Evolutionary conservation across 2,888 invertebrate species (phyloP), one percentile per base, ranked within the genome.

Genomic region (Sympetrum striolatum): DNA sequence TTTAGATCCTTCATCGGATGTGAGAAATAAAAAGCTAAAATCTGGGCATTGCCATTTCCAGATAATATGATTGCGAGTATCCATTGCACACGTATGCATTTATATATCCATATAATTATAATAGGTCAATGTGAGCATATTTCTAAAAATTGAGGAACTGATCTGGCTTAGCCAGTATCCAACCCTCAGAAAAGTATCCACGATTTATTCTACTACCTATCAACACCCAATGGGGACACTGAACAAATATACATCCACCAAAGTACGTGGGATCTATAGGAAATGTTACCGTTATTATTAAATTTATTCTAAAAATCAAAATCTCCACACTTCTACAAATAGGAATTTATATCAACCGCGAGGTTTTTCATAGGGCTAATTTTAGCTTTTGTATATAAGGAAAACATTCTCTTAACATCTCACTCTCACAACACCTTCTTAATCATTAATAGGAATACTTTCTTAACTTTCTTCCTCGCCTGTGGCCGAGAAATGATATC

Each of bases 181-280:
- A 73, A 14, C 31, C 73, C 60, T 86, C 37, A 37, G 60, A 60
- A 86, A n/a, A 35, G 35, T 37, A 35, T 86, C 10, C 60, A 86
- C 37, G 39, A 60, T 64, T 86, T 86, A 73, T 18, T 60, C 86
- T 86, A 86, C 6, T 5, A 10, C 10, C 86, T 86, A 86, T n/a
- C 22, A 60, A 86, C 58, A 86, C 35, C 37, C 73, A 73, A 73
- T 31, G 25, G 73, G 73, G 60, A 86, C 86, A 86, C 60, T 37
- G 86, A 86, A 86, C 86, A 86, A 60, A 86, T 86, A 60, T 86
- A 86, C 86, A 86, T 60, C 60, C 86, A 86, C 86, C 58, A 60
- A 58, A 86, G 60, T 58, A 86, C 86, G 60, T 37, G 86, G 86
- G 37, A 86, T n/a, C 60, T 39, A 81, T 73, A 81, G 81, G 81